These are phyloP conservation scores for Patagioenas fasciata DNA, from an alignment of 2,113 vertebrate genomes.

Conservation along the genomic window DNA sequence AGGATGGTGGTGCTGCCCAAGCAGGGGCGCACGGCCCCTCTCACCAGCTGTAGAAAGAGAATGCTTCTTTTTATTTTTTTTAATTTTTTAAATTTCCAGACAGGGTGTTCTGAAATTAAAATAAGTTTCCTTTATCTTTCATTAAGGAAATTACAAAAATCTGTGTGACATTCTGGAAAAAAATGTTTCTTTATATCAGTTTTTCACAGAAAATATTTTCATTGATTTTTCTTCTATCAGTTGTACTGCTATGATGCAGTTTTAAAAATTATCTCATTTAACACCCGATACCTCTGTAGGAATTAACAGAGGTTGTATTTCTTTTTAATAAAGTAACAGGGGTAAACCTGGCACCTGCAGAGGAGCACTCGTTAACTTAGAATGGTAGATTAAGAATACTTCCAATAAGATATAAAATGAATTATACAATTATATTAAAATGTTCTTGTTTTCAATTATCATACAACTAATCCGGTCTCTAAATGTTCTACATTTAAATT, in stretches of 20 bases:
- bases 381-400: not conserved
- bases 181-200: not conserved
- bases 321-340: not conserved
- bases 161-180: not conserved
- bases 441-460: not conserved
- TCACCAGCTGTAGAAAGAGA: not conserved
- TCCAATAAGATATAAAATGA: not conserved
- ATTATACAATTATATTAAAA: not conserved
- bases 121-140: not conserved
- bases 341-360: not conserved
- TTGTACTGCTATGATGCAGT: not conserved
- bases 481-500: not conserved
- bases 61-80: too few species aligned
- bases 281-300: not conserved
- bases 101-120: not conserved
- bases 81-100: too few species aligned
- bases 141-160: not conserved
- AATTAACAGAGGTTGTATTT: not conserved
- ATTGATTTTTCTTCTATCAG: not conserved
- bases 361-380: not conserved
- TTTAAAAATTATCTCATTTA: not conserved
- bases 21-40: rapidly evolving
- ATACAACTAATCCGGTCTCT: not conserved
- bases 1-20: rapidly evolving
- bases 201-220: not conserved